Evolutionary conservation across 64 coral and sea anemone species (phyloP), one percentile per base, ranked within the genome.

Genomic region (Acropora yongei): DNA sequence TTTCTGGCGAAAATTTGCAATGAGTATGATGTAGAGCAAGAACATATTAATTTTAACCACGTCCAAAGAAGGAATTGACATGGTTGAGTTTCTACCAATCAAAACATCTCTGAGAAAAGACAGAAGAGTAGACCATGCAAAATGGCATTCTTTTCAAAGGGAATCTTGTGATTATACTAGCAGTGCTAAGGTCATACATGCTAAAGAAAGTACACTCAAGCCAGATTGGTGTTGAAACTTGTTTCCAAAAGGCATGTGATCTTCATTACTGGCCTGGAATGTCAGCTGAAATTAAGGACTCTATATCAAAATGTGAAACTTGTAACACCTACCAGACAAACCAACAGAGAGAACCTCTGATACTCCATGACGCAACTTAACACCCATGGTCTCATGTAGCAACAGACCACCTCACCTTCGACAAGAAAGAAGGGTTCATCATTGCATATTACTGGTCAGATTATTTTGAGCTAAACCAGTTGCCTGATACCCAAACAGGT

Each of bases 261-360:
- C n/a, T 67, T 8, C 13, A 90, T 8, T 77, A 74, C 16, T 95
- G 94, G 89, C 89, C 82, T 41, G 89, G 68, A 2, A 88, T 95
- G 69, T 11, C 58, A 8, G 58, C 58, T 11, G 58, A 63, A 12
- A 63, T 63, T 12, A 63, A 12, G 60, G 11, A 63, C 58, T 63
- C 5, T 10, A 12, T 63, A 11, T 63, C 58, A 3, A 53, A 66
- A 63, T 91, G 76, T 61, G 80, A 84, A 88, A 55, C 53, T 6
- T 95, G 89, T 67, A 76, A 73, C 65, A 72, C 46, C 30, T 91
- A 40, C 48, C 42, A 51, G 66, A 49, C 41, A 79, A 81, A 88
- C 43, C 82, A 91, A 44, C 94, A 91, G 79, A 72, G 75, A 55
- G 85, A 95, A 53, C 66, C 78, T 40, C 48, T 92, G 14, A 80